Evolutionary conservation across 1,140 invertebrate genomes (phyloP).

Genomic region (Brachionus rubens): DNA sequence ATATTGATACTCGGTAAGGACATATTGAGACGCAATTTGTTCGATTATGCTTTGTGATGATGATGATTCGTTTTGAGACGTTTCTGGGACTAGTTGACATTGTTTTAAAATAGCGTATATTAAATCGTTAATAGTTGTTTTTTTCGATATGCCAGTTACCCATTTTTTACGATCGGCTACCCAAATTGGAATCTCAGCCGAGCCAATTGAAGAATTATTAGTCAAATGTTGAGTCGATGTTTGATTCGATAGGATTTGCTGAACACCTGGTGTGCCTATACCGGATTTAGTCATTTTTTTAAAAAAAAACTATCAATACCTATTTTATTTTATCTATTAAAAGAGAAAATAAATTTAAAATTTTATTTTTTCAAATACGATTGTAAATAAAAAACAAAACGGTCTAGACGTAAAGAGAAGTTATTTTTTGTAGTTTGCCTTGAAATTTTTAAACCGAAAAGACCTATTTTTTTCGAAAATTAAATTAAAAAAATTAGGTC

Average conservation of each 20-base stretch:
- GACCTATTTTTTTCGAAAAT: too few species aligned
- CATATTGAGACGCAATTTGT: slow-evolving; percentile 12
- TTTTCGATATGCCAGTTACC: slow-evolving; percentile 71
- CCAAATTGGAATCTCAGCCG: slow-evolving; percentile 71
- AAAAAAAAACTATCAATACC: background rate
- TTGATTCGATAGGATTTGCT: background rate
- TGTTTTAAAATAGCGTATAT: slow-evolving; percentile 67
- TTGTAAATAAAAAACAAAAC: background rate
- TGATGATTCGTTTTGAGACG: background rate
- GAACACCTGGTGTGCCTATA: slow-evolving; percentile 6
- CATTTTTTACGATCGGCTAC: slow-evolving; percentile 72
- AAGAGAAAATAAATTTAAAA: background rate
- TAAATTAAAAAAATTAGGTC: too few species aligned
- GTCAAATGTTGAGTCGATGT: background rate
- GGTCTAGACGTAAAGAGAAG: too few species aligned
- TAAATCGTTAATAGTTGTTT: slow-evolving; percentile 74
- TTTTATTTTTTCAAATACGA: background rate
- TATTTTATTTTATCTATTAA: slow-evolving; percentile 6
- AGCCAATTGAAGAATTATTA: background rate
- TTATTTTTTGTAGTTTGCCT: slow-evolving; percentile 15
- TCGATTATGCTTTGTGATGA: background rate
- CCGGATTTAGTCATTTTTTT: slow-evolving; percentile 44
- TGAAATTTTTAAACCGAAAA: background rate
- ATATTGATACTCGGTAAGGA: background rate
- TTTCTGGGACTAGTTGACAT: slow-evolving; percentile 28